Base-by-base conservation (phyloP, 2,797 vertebrate genomes). In the Etheostoma nigrum region DNA sequence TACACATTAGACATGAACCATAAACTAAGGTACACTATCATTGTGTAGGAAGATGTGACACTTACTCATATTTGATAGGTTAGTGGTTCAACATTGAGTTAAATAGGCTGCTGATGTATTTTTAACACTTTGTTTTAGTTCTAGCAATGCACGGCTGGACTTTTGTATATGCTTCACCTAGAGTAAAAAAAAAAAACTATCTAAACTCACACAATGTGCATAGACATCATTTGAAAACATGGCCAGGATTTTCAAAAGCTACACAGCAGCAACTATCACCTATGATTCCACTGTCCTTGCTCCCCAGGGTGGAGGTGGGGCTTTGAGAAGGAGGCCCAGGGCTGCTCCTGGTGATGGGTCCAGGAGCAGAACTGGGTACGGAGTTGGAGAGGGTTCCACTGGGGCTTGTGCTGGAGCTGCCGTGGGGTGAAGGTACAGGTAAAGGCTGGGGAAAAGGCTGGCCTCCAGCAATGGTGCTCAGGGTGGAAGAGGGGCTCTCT, bases 251-350 rank as follows among this genome's bases (percentile, higher is more conserved):
- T 71, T 25, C 40, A 64, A 49, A 48, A 59, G 15, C 72, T n/a
- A 72, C 15, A 52, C 55, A 55, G 19, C 52, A 72, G 42, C 57
- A 75, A 1, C 66, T 51, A 95, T 96, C 93, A 98, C 97, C 97
- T 92, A 97, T 98, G 84, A 98, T 98, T 15, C 97, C 97, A 74
- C 97, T 98, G 88, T 98, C 97, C 92, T 97, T 97, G 95, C 97
- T 98, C 92, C 98, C 97, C 94, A 98, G 94, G n/a, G 97, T 98
- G 87, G 97, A 98, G 92, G 96, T 97, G 53, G 97, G 96, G 87
- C 97, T 99, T 90, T 95, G 97, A 78, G 96, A 86, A 75, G 96
- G 91, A 86, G 95, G 96, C 78, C 96, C 96, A 90, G 95, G 96
- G 81, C 96, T 96, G 79, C 69, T 86, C 45, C 81, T 66, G 4